Base-by-base conservation (phyloP, 2,888 invertebrate genomes). In the Isoperla grammatica region DNA sequence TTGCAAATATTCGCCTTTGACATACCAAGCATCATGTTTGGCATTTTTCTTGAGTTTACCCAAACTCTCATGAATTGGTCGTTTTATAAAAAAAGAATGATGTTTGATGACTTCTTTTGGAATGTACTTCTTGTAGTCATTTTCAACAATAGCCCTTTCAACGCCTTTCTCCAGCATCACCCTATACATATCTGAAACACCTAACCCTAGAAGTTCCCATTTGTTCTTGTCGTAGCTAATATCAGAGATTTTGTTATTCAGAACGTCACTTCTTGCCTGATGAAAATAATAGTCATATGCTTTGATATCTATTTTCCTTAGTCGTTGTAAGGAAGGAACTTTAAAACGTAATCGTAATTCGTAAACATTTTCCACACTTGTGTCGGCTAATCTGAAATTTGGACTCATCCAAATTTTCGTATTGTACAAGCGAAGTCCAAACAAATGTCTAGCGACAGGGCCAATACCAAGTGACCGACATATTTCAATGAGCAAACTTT, bases 201-300 rank as follows among this genome's bases (percentile, higher is more conserved):
- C 90, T 56, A 95, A 77, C 0, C 95, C 95, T 57, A 93, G 77
- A 1, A 92, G 79, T 73, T 90, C 87, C 61, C 85, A 81, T 70
- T 87, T 87, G 68, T 86, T 83, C 61, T 85, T 85, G 56, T 89
- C 88, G 73, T 88, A 90, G 62, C 85, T 80, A 61, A 91, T 84
- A 71, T 91, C 91, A 6, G 86, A 81, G 64, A 95, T 86, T 70
- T 83, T 84, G 70, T 87, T 88, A 58, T 87, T 83, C 61, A 90
- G 79, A 48, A 94, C 86, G 79, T 94, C 94, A 70, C 81, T 79
- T 9, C 42, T 79, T 46, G 87, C 88, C 83, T 93, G 94, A 73
- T 86, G 85, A 71, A 90, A 95, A 71, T 87, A 87, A 73, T 92
- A 94, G 69, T 91, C 85, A 71, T 89, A 93, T 1, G 93, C 87